Conservation (phyloP, 92 coral and sea anemone genomes). For the Epizoanthus stellaris region DNA sequence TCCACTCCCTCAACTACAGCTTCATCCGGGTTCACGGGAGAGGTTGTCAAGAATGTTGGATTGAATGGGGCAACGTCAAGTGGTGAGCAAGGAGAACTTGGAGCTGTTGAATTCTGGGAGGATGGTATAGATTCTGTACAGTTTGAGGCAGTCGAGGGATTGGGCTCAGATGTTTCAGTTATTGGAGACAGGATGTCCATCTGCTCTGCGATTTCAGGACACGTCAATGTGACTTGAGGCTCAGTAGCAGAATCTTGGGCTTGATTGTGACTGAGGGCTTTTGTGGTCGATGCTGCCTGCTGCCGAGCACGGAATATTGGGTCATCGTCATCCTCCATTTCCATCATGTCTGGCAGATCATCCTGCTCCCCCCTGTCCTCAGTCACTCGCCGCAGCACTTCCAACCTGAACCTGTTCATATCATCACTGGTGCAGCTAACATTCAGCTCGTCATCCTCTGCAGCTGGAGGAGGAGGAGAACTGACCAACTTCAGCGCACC, state of each 20-base stretch:
- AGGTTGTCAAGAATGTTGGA: slow-evolving; percentile 84
- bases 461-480: background rate
- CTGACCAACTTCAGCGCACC: background rate
- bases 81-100: slow-evolving; percentile 88
- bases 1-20: background rate
- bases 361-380: slow-evolving; percentile 69
- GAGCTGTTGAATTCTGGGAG: slow-evolving; percentile 80
- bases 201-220: slow-evolving; percentile 43
- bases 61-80: slow-evolving; percentile 85
- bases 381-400: slow-evolving; percentile 77
- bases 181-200: slow-evolving; percentile 82
- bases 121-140: slow-evolving; percentile 61
- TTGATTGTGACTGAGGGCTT: slow-evolving; percentile 35
- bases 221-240: slow-evolving; percentile 20
- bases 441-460: slow-evolving; percentile 77
- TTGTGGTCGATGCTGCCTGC: slow-evolving; percentile 1
- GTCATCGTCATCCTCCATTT: slow-evolving; percentile 55
- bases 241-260: slow-evolving; percentile 26
- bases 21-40: slow-evolving; percentile 76
- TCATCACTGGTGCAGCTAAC: slow-evolving; percentile 89
- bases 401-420: slow-evolving; percentile 83
- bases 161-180: slow-evolving; percentile 76
- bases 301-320: slow-evolving; percentile 49
- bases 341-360: slow-evolving; percentile 36
- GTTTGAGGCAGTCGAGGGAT: slow-evolving; percentile 58